phyloP scores from a whole-genome alignment of 2,888 invertebrate species.

The Agrotis clavis region DNA sequence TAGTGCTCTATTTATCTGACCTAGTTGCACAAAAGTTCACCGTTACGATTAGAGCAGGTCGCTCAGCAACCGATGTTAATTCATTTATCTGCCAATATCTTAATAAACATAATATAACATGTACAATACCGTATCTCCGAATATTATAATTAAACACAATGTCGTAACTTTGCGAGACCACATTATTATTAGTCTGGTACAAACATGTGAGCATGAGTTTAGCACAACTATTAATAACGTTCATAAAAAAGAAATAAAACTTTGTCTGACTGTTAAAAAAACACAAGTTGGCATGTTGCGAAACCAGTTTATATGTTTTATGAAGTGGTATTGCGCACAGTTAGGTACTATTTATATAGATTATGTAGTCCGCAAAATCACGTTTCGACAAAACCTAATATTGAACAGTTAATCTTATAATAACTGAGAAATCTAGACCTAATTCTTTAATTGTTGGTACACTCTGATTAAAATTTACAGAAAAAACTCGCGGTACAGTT shows the following conservation, averaged over 20 bases:
- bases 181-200: slow-evolving; percentile 50
- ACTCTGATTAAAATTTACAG: slow-evolving; percentile 11
- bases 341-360: slow-evolving; percentile 60
- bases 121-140: slow-evolving; percentile 7
- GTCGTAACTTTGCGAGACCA: slow-evolving; percentile 51
- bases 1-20: slow-evolving; percentile 37
- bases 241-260: slow-evolving; percentile 66
- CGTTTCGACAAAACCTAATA: slow-evolving; percentile 28
- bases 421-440: slow-evolving; percentile 33
- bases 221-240: slow-evolving; percentile 65
- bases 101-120: slow-evolving; percentile 27
- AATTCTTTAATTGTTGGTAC: slow-evolving; percentile 41
- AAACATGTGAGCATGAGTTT: slow-evolving; percentile 59
- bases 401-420: slow-evolving; percentile 30
- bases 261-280: slow-evolving; percentile 66
- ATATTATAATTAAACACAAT: slow-evolving; percentile 39
- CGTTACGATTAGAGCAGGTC: slow-evolving; percentile 32
- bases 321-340: slow-evolving; percentile 70
- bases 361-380: slow-evolving; percentile 45
- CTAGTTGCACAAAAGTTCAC: slow-evolving; percentile 39
- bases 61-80: slow-evolving; percentile 13
- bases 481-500: slow-evolving; percentile 40
- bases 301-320: slow-evolving; percentile 72
- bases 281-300: slow-evolving; percentile 69
- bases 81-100: slow-evolving; percentile 31